Evolutionary conservation across 2,888 invertebrate species (phyloP), one percentile per base, ranked within the genome.

Genomic region (Margaritifera margaritifera): DNA sequence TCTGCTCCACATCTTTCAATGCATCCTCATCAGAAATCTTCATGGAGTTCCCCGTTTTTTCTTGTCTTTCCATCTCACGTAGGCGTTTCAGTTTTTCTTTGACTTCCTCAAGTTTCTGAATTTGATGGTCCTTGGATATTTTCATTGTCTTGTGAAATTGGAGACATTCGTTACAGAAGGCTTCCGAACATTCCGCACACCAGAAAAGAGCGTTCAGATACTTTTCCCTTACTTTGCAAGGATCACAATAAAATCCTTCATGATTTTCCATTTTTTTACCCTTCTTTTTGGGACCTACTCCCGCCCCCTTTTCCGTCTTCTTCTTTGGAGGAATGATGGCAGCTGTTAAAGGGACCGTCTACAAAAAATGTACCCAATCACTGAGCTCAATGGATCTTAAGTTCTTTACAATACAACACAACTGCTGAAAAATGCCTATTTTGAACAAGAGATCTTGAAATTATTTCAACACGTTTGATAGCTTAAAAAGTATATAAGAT

Each of bases 121-220:
- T 67, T 51, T 74, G 70, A 31, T 77, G 77, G 22, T 66, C 65
- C 50, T 69, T 61, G 20, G 77, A 74, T 27, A 77, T 52, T 64
- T 77, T 77, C 77, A 77, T 77, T n/a, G 77, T 77, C 31, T 74
- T 72, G 61, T 77, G 77, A 60, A 77, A 77, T 62, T 74, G 74
- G 59, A 72, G 72, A 56, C 77, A 77, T 1, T 72, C 73, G 27
- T 72, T 74, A 57, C 77, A 77, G 50, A 77, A 77, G 4, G 74
- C 69, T 52, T 77, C 77, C 19, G 65, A 62, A 52, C 77, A 77
- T 58, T 65, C 70, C 31, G 77, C 72, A 50, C 77, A 77, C 77
- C 77, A 77, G 69, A 66, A 77, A 8, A 66, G 57, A 20, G 77
- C 77, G 6, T 53, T 6, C 19, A 71, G 42, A 52, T 72, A 68